Percentiles rank a stretch among this genome's conserved stretches.
phyloP scores from a whole-genome alignment of 2,888 invertebrate species.

The Cancer borealis region DNA sequence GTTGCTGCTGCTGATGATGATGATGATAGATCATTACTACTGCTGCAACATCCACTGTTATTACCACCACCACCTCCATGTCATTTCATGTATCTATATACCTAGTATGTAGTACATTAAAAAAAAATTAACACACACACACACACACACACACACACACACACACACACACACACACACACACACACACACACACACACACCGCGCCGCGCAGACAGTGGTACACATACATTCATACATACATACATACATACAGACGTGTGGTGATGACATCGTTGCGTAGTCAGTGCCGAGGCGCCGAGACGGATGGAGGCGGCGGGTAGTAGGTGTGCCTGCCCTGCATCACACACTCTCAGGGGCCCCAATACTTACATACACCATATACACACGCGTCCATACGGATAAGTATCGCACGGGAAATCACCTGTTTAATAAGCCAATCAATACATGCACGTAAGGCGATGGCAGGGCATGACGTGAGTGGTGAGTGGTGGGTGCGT shows the following conservation, averaged over 20 bases:
- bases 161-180: conserved; percentile 49
- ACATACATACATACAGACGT: background rate
- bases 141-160: conserved; percentile 43
- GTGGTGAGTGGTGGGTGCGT: background rate
- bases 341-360: background rate
- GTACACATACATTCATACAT: conserved; percentile 16
- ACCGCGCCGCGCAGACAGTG: background rate
- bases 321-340: background rate
- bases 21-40: background rate
- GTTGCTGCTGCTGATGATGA: background rate
- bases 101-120: too few species aligned
- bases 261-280: conserved; percentile 8
- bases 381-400: background rate
- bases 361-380: background rate
- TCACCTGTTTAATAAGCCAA: background rate
- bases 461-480: background rate
- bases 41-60: background rate
- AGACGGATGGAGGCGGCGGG: conserved; percentile 34
- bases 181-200: conserved; percentile 39
- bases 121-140: background rate
- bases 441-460: background rate
- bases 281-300: background rate
- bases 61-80: too few species aligned
- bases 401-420: background rate
- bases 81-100: too few species aligned